Evolutionary conservation across 2,113 vertebrate species (phyloP).

Genomic region (Camelus bactrianus): DNA sequence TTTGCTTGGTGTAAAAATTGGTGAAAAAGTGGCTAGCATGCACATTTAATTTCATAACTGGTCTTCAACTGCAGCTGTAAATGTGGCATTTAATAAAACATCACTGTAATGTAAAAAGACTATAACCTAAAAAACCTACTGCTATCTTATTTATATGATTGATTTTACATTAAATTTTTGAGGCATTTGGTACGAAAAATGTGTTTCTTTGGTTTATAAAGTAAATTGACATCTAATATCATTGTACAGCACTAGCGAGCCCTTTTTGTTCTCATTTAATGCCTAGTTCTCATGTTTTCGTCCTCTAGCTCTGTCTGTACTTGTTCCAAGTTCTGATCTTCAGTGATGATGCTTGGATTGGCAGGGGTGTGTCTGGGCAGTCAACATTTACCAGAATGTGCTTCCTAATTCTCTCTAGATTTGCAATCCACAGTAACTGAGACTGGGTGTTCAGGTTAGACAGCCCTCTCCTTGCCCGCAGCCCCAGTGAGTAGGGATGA

Average conservation of each 20-base stretch:
- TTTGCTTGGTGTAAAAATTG: conserved; percentile 14
- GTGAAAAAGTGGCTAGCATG: neutral
- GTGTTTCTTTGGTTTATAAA: neutral
- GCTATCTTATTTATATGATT: neutral
- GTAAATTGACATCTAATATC: neutral
- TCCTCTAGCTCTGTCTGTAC: neutral
- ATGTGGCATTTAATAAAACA: conserved; percentile 27
- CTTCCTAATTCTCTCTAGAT: conserved; percentile 5
- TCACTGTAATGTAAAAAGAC: neutral
- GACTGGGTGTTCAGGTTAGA: neutral
- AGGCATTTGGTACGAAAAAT: conserved; percentile 5
- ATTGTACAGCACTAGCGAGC: neutral
- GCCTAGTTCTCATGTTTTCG: neutral
- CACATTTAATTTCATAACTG: neutral
- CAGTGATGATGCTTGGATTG: neutral
- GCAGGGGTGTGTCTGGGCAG: neutral
- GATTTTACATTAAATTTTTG: neutral
- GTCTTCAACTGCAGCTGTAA: neutral
- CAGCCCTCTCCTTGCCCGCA: neutral
- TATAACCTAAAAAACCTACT: neutral
- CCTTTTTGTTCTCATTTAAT: neutral
- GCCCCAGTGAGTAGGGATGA: neutral
- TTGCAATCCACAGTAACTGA: neutral
- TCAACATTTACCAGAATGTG: neutral
- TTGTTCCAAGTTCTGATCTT: neutral